Base-by-base conservation (phyloP, 2,888 invertebrate species). In the Pterobdella sp. region DNA sequence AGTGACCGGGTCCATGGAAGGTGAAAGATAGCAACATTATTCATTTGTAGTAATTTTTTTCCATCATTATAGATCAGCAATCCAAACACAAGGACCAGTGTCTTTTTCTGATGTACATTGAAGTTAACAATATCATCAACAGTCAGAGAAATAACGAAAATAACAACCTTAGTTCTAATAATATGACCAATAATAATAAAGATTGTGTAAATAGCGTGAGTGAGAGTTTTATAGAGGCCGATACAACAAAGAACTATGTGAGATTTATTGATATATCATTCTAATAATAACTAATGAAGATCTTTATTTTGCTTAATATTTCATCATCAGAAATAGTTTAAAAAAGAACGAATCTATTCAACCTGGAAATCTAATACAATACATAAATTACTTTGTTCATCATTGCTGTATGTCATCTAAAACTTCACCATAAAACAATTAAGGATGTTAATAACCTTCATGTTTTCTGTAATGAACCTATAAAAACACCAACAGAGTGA, bases 121-220 rank as follows among this genome's bases (percentile, higher is more conserved):
- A 91, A 82, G 92, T 89, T 0, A 88, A 92, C 73, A 89, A 90
- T 10, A 85, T 94, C 73, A 86, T 87, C 63, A 63, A 56, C 71
- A 71, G 31, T 69, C 49, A 49, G n/a, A 56, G 60, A 56, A 56
- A 56, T 56, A 56, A 56, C 60, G 26, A 56, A 22, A 56, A 18
- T 3, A 7, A 56, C n/a, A 56, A 56, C 60, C 18, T 26, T n/a
- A 56, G 26, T 56, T 26, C 18, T 56, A n/a, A 56, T 56, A n/a
- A 56, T 56, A n/a, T 26, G 4, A n/a, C 4, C n/a, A 56, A 56
- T 56, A 56, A 56, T 56, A 56, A 56, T 56, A 56, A 56, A n/a
- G n/a, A n/a, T n/a, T n/a, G n/a, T n/a, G n/a, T 7, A 3, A n/a
- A 26, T 3, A 56, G n/a, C n/a, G 4, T 18, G 14, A 56, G 60